phyloP scores from a whole-genome alignment of 2,797 vertebrate genomes.

The Streptopelia turtur region DNA sequence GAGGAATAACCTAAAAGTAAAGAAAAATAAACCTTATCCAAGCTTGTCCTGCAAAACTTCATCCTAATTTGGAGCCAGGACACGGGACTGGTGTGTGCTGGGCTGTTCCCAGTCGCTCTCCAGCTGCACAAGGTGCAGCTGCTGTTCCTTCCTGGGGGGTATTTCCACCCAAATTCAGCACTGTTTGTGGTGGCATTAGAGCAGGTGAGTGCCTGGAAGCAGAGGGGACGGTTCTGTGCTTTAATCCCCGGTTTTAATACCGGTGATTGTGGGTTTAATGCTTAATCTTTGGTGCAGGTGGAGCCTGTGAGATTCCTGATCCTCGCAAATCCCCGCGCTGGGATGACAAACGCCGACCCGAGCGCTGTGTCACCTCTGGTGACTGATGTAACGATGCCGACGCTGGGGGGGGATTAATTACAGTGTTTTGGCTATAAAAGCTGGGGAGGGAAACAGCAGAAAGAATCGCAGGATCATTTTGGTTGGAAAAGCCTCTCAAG shows the following conservation, averaged over 20 bases:
- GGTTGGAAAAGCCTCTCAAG: no score
- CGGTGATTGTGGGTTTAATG: not conserved
- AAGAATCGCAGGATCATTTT: no score
- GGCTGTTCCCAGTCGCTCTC: not conserved
- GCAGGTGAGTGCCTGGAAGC: not conserved
- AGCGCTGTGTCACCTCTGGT: not conserved
- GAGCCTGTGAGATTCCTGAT: not conserved
- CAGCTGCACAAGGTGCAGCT: no score
- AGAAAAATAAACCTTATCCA: not conserved
- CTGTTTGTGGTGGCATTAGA: rapidly evolving
- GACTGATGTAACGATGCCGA: no score
- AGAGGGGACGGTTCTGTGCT: not conserved
- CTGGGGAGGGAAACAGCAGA: no score
- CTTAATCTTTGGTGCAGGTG: not conserved
- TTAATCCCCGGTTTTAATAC: rapidly evolving
- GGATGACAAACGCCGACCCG: rapidly evolving
- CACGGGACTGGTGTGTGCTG: rapidly evolving
- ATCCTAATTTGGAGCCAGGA: no score
- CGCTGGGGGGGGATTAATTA: no score
- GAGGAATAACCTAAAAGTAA: not conserved
- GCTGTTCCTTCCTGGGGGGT: not conserved
- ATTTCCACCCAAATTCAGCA: not conserved
- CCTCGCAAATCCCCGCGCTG: not conserved
- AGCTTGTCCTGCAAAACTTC: not conserved
- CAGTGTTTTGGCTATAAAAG: no score